These are phyloP conservation scores for Pterocles burchelli DNA, from an alignment of 2,113 vertebrate species.

Conservation along the genomic window DNA sequence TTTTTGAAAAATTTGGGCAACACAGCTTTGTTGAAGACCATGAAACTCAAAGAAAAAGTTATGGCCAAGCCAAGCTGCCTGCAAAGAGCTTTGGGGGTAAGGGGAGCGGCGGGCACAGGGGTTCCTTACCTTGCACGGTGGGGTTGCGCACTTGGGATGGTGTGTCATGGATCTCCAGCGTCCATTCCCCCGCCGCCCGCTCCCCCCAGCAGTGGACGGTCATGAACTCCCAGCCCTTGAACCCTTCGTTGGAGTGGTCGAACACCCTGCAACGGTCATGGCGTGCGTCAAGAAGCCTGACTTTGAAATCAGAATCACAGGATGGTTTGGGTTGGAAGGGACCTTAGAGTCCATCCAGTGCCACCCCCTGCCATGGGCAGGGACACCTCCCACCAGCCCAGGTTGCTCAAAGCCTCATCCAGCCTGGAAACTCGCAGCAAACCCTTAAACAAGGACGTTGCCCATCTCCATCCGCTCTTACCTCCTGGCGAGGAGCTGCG, in stretches of 20 bases:
- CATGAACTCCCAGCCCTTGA: constrained; percentile 96
- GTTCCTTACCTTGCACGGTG: constrained; percentile 81
- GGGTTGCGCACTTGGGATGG: constrained; percentile 86
- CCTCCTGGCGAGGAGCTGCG: constrained; percentile 89
- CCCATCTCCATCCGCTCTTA: constrained; percentile 36
- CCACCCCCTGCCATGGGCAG: too few relatives aligned
- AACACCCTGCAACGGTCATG: constrained; percentile 71
- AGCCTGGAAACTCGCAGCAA: neutral
- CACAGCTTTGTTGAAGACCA: neutral
- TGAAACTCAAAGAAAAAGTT: neutral
- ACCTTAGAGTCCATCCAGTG: too few relatives aligned
- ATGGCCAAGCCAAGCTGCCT: fast-evolving
- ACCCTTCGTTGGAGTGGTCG: constrained; percentile 87
- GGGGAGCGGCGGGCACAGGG: neutral
- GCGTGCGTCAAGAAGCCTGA: neutral
- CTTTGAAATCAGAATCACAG: too few relatives aligned
- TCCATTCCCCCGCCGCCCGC: constrained; percentile 86
- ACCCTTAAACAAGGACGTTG: neutral
- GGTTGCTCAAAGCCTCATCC: too few relatives aligned
- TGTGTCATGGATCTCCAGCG: constrained; percentile 85
- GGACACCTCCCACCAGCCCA: too few relatives aligned
- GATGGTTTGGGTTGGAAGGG: too few relatives aligned
- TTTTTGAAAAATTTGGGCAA: neutral
- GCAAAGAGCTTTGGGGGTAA: fast-evolving
- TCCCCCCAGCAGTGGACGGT: constrained; percentile 95